Base-by-base conservation (phyloP, 35 echinoderm and acorn worm species). In the Patiria miniata region DNA sequence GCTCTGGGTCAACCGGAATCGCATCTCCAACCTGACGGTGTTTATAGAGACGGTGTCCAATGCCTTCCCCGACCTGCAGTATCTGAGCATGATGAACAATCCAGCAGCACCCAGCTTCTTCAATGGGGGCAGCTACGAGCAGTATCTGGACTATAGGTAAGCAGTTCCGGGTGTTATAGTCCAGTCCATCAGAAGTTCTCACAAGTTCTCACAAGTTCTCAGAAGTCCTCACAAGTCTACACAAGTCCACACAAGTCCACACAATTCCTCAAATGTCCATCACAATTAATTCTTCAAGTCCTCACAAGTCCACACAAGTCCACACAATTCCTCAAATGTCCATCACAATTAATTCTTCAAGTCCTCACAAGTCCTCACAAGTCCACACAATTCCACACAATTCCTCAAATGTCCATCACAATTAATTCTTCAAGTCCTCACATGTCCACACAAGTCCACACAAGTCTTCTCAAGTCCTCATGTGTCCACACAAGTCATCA, bases 81-180 rank as follows among this genome's bases (percentile, higher is more conserved):
- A 83, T 39, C 61, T 98, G 16, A 94, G 95, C 83, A 91, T 98
- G 95, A 98, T 98, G 89, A 98, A 98, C 40, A 98, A 98, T 58
- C 86, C 92, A 36, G 95, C 89, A 47, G 95, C 95, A 36, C 95
- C 95, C 0, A 98, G 95, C 56, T 98, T 86, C 73, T 98, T 98
- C 77, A 98, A 98, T 60, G 95, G 95, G 21, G 95, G 95, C 39
- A 88, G 92, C 28, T 98, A 83, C 47, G 89, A 98, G 60, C 95
- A 98, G 68, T 98, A 88, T 79, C 19, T 77, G 54, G 95, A 98
- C 57, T 98, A 98, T 79, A 91, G 95, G 95, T 92, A 32, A 51
- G 80, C 42, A 47, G 42, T 86, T 1, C 52, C 23, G 42, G 2
- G 32, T n/a, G n/a, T n/a, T n/a, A n/a, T n/a, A n/a, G n/a, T n/a